These are phyloP conservation scores for Cyrtonyx montezumae DNA, from an alignment of 2,113 vertebrate genomes.

Conservation along the genomic window DNA sequence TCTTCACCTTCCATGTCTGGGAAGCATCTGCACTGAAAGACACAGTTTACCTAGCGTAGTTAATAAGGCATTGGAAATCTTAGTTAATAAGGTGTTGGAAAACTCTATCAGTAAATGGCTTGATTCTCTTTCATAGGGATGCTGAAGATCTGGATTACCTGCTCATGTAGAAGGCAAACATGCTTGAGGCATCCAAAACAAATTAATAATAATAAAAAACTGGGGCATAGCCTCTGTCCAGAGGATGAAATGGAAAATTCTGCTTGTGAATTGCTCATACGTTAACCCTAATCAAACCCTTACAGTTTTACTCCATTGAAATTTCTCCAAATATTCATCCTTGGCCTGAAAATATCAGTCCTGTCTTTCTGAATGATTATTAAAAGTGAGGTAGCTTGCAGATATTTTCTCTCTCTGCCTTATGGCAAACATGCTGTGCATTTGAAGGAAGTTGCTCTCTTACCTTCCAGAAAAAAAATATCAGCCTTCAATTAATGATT, in stretches of 20 bases:
- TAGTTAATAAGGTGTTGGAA: background rate
- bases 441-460: background rate
- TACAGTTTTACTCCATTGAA: background rate
- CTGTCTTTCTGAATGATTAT: background rate
- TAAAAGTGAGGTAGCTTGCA: background rate
- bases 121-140: background rate
- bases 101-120: background rate
- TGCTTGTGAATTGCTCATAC: background rate
- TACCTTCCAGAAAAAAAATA: background rate
- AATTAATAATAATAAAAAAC: background rate
- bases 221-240: background rate
- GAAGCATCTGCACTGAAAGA: background rate
- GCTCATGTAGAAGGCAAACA: fast-evolving
- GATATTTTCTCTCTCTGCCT: background rate
- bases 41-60: background rate
- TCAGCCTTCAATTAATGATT: background rate
- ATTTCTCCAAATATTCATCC: background rate
- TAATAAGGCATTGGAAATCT: background rate
- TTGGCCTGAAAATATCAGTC: background rate
- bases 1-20: background rate
- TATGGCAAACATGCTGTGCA: background rate
- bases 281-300: background rate
- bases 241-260: background rate
- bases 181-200: background rate
- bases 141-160: background rate